Evolutionary conservation across 2,797 vertebrate genomes (phyloP).

Genomic region (Pogoniulus pusillus): DNA sequence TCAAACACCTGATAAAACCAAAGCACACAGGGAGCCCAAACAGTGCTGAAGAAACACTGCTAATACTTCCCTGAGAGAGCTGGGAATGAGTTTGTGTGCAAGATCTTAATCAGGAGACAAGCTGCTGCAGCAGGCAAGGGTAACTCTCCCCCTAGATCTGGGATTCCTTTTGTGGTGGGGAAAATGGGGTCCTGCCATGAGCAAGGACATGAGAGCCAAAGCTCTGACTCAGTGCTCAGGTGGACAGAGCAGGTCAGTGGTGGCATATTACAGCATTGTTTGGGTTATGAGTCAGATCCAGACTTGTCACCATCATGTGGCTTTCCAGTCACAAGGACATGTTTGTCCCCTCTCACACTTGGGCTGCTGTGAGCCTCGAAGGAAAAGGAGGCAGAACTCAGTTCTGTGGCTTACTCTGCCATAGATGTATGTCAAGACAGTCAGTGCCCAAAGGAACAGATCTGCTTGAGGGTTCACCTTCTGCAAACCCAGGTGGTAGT

Average conservation of each 20-base stretch:
- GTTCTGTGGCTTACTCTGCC: neutral
- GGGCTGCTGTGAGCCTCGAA: rapidly evolving
- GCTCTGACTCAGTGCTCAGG: neutral
- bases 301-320: neutral
- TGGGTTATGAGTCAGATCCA: neutral
- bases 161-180: neutral
- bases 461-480: neutral
- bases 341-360: neutral
- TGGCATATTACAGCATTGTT: neutral
- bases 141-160: neutral
- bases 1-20: neutral
- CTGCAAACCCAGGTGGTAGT: neutral
- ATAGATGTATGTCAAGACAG: neutral
- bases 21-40: neutral
- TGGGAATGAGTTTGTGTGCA: neutral
- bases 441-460: neutral
- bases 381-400: neutral
- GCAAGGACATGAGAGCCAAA: neutral
- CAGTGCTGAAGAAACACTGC: neutral
- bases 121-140: neutral
- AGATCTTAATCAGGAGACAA: neutral
- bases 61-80: neutral
- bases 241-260: neutral
- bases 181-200: neutral
- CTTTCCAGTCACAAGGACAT: neutral